Conservation (phyloP, 2,888 invertebrate species). For the Diachrysia chrysitis region DNA sequence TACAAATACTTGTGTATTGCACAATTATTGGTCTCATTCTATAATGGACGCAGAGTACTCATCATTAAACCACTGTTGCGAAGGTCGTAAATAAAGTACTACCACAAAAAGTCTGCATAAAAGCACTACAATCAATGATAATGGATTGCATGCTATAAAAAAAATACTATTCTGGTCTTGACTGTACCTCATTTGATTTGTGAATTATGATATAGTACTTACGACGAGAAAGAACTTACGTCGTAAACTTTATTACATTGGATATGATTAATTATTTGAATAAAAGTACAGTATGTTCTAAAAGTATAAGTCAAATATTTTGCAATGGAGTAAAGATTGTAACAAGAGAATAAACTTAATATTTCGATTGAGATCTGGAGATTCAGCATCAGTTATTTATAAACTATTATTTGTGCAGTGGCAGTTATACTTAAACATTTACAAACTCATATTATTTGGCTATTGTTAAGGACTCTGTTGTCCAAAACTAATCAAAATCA, state of each 20-base stretch:
- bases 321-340: no score
- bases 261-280: conserved; percentile 38
- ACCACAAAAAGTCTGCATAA: not conserved
- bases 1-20: not conserved
- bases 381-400: conserved; percentile 9
- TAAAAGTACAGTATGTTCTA: conserved; percentile 31
- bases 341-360: conserved; percentile 40
- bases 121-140: not conserved
- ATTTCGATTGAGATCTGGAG: conserved; percentile 44
- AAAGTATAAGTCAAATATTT: not conserved
- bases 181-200: conserved; percentile 40
- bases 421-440: no score
- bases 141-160: not conserved
- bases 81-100: not conserved
- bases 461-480: no score
- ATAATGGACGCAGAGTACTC: not conserved
- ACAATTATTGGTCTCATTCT: not conserved
- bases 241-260: conserved; percentile 11
- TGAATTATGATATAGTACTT: conserved; percentile 19
- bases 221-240: conserved; percentile 16
- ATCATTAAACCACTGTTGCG: not conserved
- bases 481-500: no score
- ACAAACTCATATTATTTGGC: no score
- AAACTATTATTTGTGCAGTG: no score
- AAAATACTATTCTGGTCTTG: not conserved